phyloP scores from a whole-genome alignment of 2,113 vertebrate species.

The Ictidomys tridecemlineatus region DNA sequence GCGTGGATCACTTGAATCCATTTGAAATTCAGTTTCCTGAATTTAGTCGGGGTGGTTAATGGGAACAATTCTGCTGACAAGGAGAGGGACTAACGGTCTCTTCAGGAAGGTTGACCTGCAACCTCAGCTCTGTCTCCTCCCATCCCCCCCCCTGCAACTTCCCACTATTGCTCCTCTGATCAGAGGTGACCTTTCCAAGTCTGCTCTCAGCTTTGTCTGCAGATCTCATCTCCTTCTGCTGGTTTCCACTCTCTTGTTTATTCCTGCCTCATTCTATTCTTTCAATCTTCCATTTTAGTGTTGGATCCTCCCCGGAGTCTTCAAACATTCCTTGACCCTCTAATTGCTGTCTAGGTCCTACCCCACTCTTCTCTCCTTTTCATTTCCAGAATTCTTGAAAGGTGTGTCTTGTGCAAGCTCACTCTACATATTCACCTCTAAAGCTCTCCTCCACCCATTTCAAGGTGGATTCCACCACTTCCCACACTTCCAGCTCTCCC shows the following conservation, averaged over 20 bases:
- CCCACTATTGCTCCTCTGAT: not conserved
- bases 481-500: not conserved
- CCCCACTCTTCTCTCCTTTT: not conserved
- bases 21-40: not conserved
- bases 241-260: not conserved
- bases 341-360: not conserved
- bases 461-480: no score
- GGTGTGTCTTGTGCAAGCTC: not conserved
- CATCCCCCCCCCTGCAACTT: accelerated
- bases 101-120: not conserved
- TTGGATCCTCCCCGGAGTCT: not conserved
- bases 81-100: no score
- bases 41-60: not conserved
- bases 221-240: not conserved
- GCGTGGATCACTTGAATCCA: not conserved
- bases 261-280: not conserved
- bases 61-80: not conserved
- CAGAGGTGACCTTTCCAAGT: not conserved
- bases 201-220: not conserved
- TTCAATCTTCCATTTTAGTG: not conserved
- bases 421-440: not conserved
- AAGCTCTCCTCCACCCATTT: not conserved
- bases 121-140: no score
- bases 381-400: not conserved
- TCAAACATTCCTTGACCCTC: not conserved